A percentile compares a stretch with the other conserved stretches of the same genome.
Conservation (phyloP, 2,888 invertebrate genomes). For the Melieria picta region DNA sequence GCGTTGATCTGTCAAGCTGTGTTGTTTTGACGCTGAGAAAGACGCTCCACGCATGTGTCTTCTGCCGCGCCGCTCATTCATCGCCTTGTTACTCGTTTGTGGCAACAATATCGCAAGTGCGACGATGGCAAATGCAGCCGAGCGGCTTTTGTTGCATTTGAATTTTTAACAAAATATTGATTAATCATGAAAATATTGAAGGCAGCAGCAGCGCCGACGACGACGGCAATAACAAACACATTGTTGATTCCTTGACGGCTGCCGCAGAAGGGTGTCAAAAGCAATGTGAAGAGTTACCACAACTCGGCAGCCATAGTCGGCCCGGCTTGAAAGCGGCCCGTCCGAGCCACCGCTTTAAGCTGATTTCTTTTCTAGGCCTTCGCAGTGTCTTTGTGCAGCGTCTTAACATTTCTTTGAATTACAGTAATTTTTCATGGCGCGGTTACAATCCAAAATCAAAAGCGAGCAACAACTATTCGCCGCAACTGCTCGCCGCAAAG, state of each 20-base stretch:
- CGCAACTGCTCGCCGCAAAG: not conserved
- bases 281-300: not conserved
- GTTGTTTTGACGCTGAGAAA: slow-evolving; percentile 13
- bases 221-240: slow-evolving; percentile 39
- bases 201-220: slow-evolving; percentile 41
- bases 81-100: not conserved
- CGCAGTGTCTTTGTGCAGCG: slow-evolving; percentile 31
- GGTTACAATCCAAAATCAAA: slow-evolving; percentile 36
- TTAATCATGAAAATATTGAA: slow-evolving; percentile 49
- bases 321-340: slow-evolving; percentile 1
- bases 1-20: slow-evolving; percentile 56
- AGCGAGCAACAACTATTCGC: too few species aligned
- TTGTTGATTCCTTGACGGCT: slow-evolving; percentile 18
- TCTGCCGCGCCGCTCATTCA: not conserved
- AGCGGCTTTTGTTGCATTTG: slow-evolving; percentile 50
- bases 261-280: slow-evolving; percentile 45
- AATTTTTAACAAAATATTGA: slow-evolving; percentile 55
- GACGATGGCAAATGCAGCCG: not conserved
- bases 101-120: too few species aligned
- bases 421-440: slow-evolving; percentile 46
- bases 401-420: slow-evolving; percentile 39
- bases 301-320: too few species aligned
- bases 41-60: not conserved
- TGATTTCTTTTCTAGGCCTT: slow-evolving; percentile 43
- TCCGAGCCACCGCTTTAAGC: slow-evolving; percentile 20